Conservation (phyloP, 2,888 invertebrate genomes). For the Clostera curtula region DNA sequence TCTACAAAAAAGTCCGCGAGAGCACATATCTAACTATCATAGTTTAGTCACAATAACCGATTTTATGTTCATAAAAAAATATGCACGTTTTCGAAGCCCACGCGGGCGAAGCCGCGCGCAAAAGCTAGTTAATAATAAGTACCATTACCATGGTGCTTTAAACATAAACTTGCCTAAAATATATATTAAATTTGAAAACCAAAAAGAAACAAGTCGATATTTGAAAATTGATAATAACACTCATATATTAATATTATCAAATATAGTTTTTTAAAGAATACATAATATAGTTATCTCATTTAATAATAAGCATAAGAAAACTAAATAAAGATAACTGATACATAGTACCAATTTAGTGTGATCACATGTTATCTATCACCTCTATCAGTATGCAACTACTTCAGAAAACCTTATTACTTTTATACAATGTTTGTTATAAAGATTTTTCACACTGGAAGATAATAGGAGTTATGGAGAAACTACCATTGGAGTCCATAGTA, state of each 20-base stretch:
- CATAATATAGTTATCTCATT: constrained; percentile 6
- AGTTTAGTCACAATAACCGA: too few species aligned
- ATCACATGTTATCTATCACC: constrained; percentile 25
- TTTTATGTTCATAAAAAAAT: too few species aligned
- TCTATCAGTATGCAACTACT: too few species aligned
- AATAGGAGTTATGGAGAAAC: constrained; percentile 14
- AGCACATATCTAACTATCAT: too few species aligned
- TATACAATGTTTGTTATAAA: constrained; percentile 8
- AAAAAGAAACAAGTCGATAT: background rate
- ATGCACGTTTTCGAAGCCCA: too few species aligned
- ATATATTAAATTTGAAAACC: too few species aligned
- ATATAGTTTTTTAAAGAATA: constrained; percentile 11
- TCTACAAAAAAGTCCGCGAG: too few species aligned
- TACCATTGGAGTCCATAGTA: constrained; percentile 16
- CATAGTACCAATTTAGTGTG: constrained; percentile 49
- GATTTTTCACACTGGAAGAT: constrained; percentile 16
- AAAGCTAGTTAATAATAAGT: too few species aligned
- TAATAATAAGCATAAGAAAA: constrained; percentile 10
- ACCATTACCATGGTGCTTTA: too few species aligned
- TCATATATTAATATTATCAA: too few species aligned
- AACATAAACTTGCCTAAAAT: too few species aligned
- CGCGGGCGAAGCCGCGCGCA: too few species aligned
- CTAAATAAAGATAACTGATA: constrained; percentile 33
- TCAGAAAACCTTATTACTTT: constrained; percentile 7
- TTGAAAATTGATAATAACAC: constrained; percentile 8